A percentile compares a stretch with the other conserved stretches of the same genome.
Conservation (phyloP, 1,140 invertebrate genomes). For the Antheraea pernyi region DNA sequence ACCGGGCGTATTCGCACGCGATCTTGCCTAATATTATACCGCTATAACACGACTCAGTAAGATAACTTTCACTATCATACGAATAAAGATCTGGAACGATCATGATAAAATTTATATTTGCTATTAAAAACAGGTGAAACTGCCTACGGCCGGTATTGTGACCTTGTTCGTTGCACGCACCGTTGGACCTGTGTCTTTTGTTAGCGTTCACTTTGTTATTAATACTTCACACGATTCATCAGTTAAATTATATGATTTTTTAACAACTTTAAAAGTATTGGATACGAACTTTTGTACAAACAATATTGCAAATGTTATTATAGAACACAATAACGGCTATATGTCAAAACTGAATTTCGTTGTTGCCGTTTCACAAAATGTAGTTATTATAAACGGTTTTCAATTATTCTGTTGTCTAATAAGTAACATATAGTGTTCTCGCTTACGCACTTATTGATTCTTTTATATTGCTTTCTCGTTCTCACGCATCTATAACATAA, state of each 20-base stretch:
- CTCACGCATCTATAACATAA: no score
- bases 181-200: constrained; percentile 32
- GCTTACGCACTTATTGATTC: no score
- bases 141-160: constrained; percentile 31
- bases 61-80: constrained; percentile 40
- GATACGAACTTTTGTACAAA: no score
- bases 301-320: no score
- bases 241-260: not conserved
- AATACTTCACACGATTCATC: constrained; percentile 26
- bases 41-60: not conserved
- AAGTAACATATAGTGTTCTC: no score
- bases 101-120: constrained; percentile 33
- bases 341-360: no score
- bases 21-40: constrained; percentile 37
- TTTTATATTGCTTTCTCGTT: no score
- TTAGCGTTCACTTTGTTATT: constrained; percentile 27
- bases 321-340: no score
- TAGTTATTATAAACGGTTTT: no score
- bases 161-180: constrained; percentile 46
- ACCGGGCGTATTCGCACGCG: constrained; percentile 37
- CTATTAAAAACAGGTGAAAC: constrained; percentile 45
- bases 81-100: constrained; percentile 28
- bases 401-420: no score
- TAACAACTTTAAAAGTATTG: not conserved
- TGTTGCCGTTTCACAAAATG: no score